Conservation (phyloP, 2,797 vertebrate species). For the Lagorchestes hirsutus region DNA sequence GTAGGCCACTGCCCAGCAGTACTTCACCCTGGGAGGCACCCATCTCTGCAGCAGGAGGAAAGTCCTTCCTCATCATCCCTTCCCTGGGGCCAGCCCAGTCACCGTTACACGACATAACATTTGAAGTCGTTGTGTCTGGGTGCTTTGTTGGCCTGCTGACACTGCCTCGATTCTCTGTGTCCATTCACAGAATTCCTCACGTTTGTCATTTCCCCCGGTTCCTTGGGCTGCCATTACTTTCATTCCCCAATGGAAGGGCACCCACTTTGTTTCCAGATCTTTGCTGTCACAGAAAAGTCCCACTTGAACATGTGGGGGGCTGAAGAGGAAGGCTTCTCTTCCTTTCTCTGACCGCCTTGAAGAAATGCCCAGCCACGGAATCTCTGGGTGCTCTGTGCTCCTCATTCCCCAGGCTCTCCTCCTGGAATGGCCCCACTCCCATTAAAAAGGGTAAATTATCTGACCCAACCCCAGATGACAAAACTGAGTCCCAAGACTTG, state of each 20-base stretch:
- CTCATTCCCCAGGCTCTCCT: neutral
- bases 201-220: neutral
- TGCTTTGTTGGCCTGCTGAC: neutral
- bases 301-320: neutral
- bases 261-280: neutral
- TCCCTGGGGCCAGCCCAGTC: neutral
- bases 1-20: no score
- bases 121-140: neutral
- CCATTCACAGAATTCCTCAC: neutral
- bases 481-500: neutral
- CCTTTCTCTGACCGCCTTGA: neutral
- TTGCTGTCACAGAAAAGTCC: neutral
- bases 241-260: neutral
- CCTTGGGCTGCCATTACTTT: neutral
- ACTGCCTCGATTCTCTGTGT: neutral
- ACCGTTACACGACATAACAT: neutral
- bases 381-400: neutral
- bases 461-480: neutral
- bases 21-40: no score
- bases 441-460: neutral
- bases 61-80: neutral
- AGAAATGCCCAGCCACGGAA: neutral
- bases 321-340: neutral
- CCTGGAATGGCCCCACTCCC: neutral
- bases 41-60: no score